Conservation (phyloP, 1,140 invertebrate genomes). For the Delia radicum region DNA sequence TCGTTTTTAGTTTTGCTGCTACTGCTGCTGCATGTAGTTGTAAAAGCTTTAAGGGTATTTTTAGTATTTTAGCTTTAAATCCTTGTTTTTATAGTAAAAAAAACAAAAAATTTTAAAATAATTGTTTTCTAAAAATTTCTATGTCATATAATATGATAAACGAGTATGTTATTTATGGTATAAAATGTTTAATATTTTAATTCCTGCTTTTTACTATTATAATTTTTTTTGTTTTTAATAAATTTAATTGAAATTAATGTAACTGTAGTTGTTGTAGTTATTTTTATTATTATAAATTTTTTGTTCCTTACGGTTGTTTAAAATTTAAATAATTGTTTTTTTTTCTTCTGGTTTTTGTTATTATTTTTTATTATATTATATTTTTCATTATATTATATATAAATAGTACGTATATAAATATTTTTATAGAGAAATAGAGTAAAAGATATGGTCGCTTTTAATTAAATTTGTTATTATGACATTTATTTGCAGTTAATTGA, state of each 20-base stretch:
- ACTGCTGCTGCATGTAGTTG: neutral
- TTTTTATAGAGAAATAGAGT: neutral
- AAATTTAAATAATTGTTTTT: neutral
- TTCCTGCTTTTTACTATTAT: neutral
- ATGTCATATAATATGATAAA: neutral
- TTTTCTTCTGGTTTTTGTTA: neutral
- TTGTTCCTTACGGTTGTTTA: neutral
- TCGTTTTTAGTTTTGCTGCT: neutral
- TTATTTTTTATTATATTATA: neutral
- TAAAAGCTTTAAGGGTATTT: neutral
- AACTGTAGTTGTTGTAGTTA: neutral
- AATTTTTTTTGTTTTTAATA: slow-evolving; percentile 5
- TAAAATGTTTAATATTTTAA: neutral
- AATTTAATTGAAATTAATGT: slow-evolving; percentile 9
- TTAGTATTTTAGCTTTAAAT: neutral
- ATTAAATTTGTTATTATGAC: slow-evolving; percentile 16
- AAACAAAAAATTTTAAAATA: neutral
- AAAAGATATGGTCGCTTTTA: slow-evolving; percentile 1
- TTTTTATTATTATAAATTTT: neutral
- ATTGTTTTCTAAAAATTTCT: neutral
- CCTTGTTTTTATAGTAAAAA: no score
- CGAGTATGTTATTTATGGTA: neutral
- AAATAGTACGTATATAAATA: no score
- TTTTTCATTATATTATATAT: no score
- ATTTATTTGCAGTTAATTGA: slow-evolving; percentile 21